A percentile compares a stretch with the other conserved stretches of the same genome.
Conservation (phyloP, 2,888 invertebrate genomes). For the Acrobasis suavella region DNA sequence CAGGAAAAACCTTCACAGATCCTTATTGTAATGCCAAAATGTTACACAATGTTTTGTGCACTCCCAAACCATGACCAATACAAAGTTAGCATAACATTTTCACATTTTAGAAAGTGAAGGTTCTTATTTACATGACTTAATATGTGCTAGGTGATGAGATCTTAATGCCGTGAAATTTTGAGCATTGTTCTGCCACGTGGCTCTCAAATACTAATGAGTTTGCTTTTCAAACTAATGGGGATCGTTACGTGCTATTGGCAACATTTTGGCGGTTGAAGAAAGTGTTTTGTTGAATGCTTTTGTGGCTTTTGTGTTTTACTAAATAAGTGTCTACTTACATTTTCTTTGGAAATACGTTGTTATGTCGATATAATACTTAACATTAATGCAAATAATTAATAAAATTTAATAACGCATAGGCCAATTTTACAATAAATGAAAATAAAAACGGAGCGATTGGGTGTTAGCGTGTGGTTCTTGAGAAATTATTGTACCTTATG, state of each 20-base stretch:
- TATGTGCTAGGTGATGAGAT: constrained; percentile 44
- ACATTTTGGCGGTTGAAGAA: constrained; percentile 11
- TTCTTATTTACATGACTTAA: constrained; percentile 68
- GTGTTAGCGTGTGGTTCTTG: constrained; percentile 9
- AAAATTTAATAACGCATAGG: background rate
- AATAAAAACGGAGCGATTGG: background rate
- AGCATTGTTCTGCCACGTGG: constrained; percentile 36
- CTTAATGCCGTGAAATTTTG: constrained; percentile 52
- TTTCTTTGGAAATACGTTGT: background rate
- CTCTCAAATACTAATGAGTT: constrained; percentile 23
- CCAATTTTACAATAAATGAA: too few species aligned
- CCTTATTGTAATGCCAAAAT: constrained; percentile 37
- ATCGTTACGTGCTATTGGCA: constrained; percentile 22
- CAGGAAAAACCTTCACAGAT: constrained; percentile 1
- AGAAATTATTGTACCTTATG: constrained; percentile 4
- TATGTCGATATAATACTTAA: background rate
- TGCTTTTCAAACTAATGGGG: constrained; percentile 11
- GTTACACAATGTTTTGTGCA: constrained; percentile 43
- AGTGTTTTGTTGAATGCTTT: constrained; percentile 12
- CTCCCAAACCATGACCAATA: constrained; percentile 46
- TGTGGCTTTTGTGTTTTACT: constrained; percentile 1
- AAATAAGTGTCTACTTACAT: background rate
- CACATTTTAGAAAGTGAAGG: constrained; percentile 79
- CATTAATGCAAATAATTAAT: background rate
- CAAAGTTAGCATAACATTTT: constrained; percentile 59